Evolutionary conservation across 2,888 invertebrate species (phyloP), one percentile per base, ranked within the genome.

Genomic region (Blastobasis adustella): DNA sequence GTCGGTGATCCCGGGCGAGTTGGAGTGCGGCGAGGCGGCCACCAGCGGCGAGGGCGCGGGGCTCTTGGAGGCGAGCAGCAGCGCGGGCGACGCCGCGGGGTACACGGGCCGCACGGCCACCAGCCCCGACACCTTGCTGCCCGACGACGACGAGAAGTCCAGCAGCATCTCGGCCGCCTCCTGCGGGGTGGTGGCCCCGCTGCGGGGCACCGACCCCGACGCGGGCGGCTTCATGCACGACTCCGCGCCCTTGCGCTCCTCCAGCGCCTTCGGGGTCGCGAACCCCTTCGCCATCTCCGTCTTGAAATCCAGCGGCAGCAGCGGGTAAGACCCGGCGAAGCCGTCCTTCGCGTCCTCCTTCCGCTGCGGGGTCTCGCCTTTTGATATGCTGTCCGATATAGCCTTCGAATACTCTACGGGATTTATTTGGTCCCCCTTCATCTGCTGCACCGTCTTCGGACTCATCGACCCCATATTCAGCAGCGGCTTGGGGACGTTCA

Each of bases 1-100:
- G 71, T 96, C 96, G 46, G 96, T 95, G 63, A 95, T 94, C 65
- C 94, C 93, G 10, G 95, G 94, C 5, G 95, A 94, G 61, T 93
- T 92, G 37, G 94, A 90, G 68, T 90, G 90, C n/a, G 90, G 89
- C 5, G 94, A 93, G 5, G 93, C 92, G 48, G 91, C 91, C 45
- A 92, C 86, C 46, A 93, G 83, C 0, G 93, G 92, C 47, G 93
- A 92, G 0, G 93, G 93, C 9, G 93, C 93, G 4, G 94, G 94
- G 51, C 94, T 93, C 71, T 94, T 94, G 45, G 95, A 93, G 57
- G 95, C 92, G 72, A 93, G 94, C 61, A 95, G 90, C 52, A 93
- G 93, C 46, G 94, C 90, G 4, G 93, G 92, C 5, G 94, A 93
- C 53, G 93, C 92, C n/a, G 86, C 76, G 39, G 90, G 89, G 60